Evolutionary conservation across 2,797 vertebrate genomes (phyloP), one percentile per base, ranked within the genome.

Genomic region (Triplophysa bombifrons): DNA sequence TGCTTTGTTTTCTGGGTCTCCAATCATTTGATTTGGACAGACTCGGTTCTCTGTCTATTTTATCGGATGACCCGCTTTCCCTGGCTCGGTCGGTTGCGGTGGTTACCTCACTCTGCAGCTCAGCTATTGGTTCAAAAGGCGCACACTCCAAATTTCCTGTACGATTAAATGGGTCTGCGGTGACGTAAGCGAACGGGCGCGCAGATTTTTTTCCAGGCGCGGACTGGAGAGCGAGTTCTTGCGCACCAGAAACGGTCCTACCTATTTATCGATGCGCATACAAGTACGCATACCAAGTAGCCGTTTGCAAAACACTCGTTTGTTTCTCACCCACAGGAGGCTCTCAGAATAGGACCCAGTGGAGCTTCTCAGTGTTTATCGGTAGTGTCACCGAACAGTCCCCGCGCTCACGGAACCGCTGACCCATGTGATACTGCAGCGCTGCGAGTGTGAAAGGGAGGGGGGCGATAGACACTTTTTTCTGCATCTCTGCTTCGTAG

Each of bases 341-440:
- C 27, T 19, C 19, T 6, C 48, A 60, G 61, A 34, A 60, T 17
- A 8, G 72, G 20, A 53, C 61, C 71, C 78, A 51, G 78, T 30
- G 65, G 78, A 80, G 78, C 65, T 68, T 53, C 60, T 74, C 25
- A 16, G 71, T 41, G 17, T 80, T 80, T 74, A 74, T 80, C 72
- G 27, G 78, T 74, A 11, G 64, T 74, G 78, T 69, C 72, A 74
- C 55, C 25, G 65, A 80, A 69, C 78, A 69, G 78, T 80, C 65
- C 65, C 72, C 72, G 25, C 78, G 30, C 78, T 74, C 71, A 63
- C 58, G 58, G 71, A 80, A 74, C 64, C 64, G 78, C 55, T 74
- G 78, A 80, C 64, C 72, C 72, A 63, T 80, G 72, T 80, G 78
- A 74, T 80, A 80, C 78, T 69, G 78, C 78, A 80, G 72, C 53